Percentiles rank a stretch among this genome's conserved stretches.
phyloP scores from a whole-genome alignment of 2,888 invertebrate genomes.

The Margaritifera margaritifera region DNA sequence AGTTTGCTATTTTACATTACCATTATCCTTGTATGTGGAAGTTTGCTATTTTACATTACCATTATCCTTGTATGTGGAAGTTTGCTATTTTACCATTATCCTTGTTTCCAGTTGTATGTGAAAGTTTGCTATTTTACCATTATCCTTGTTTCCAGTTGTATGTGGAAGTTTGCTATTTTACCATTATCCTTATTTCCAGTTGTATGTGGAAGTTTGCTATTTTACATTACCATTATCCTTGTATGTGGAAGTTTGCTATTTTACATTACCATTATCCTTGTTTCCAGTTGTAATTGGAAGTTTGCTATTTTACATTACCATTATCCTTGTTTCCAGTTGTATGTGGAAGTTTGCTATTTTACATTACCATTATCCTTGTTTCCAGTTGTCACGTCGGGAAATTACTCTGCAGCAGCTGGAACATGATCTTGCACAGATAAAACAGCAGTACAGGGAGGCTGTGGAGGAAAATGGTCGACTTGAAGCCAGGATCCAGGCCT shows the following conservation, averaged over 20 bases:
- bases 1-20: no score
- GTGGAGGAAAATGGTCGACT: slow-evolving; percentile 70
- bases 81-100: background rate
- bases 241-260: no score
- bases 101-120: slow-evolving; percentile 53
- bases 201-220: no score
- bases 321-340: slow-evolving; percentile 46
- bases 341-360: no score
- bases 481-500: slow-evolving; percentile 69
- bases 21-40: slow-evolving; percentile 4
- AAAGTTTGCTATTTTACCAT: no score
- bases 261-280: slow-evolving; percentile 3
- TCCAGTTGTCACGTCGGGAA: slow-evolving; percentile 63
- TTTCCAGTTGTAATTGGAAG: slow-evolving; percentile 60
- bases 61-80: slow-evolving; percentile 6
- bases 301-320: background rate
- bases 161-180: no score
- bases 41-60: no score
- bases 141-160: slow-evolving; percentile 48
- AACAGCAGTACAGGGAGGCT: slow-evolving; percentile 64
- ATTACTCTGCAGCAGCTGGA: slow-evolving; percentile 67
- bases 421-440: slow-evolving; percentile 57
- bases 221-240: slow-evolving; percentile 1
- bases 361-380: slow-evolving; percentile 4
- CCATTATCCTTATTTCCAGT: slow-evolving; percentile 36